Conservation (phyloP, 2,888 invertebrate species). For the Scaptomyza flava region DNA sequence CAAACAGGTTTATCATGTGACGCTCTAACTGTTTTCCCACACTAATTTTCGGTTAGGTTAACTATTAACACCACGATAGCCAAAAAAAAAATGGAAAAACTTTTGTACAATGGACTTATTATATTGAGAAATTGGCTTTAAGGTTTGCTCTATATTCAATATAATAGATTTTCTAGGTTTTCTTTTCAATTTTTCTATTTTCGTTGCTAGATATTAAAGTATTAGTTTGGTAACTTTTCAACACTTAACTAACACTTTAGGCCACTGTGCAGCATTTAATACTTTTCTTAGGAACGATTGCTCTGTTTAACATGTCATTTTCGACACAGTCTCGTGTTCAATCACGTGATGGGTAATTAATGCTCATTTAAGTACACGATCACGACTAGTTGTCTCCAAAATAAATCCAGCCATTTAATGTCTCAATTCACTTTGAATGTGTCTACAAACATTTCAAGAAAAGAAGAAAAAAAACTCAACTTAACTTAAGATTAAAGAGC, state of each 20-base stretch:
- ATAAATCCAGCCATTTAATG: conserved; percentile 39
- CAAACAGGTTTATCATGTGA: conserved; percentile 79
- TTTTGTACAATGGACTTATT: conserved; percentile 17
- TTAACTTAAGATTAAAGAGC: conserved; percentile 70
- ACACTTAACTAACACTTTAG: background rate
- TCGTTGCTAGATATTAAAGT: too few species aligned
- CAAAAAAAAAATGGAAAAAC: conserved; percentile 10
- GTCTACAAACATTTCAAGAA: conserved; percentile 40
- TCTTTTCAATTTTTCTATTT: too few species aligned
- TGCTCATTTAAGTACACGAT: conserved; percentile 52
- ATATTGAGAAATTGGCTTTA: background rate
- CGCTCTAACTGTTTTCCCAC: conserved; percentile 78
- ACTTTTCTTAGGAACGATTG: conserved; percentile 29
- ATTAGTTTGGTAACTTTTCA: background rate
- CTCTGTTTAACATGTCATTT: conserved; percentile 20
- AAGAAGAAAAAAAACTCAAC: conserved; percentile 24
- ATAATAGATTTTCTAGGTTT: too few species aligned
- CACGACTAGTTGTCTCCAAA: conserved; percentile 61
- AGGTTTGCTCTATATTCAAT: background rate
- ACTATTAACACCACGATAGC: conserved; percentile 40
- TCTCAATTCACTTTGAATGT: conserved; percentile 42
- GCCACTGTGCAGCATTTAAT: conserved; percentile 9
- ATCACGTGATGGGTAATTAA: conserved; percentile 40
- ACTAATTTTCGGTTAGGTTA: conserved; percentile 63
- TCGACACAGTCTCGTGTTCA: conserved; percentile 40